Base-by-base conservation (phyloP, 2,888 invertebrate species). In the Cephonodes hylas region DNA sequence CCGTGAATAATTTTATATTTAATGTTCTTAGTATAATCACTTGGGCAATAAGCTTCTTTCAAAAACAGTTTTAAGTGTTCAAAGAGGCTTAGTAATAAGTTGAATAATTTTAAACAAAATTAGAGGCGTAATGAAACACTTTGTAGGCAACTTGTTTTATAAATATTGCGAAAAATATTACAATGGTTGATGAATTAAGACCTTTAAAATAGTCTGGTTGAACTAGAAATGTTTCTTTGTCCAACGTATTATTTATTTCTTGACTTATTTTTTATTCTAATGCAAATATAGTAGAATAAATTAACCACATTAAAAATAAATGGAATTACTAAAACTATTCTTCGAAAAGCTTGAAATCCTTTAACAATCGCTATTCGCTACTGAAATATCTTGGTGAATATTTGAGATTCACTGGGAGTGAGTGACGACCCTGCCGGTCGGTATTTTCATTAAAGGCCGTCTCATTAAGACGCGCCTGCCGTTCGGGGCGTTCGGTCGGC, bases 361-460 rank as follows among this genome's bases (percentile, higher is more conserved):
- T 2, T 13, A n/a, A 13, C 38, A 38, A 4, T 38, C 3, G 38
- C 4, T 13, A n/a, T 38, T 38, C n/a, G 13, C n/a, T 8, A 38
- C 38, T 38, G 1, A 38, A 38, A 38, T n/a, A 38, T 38, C n/a
- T 38, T 38, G 4, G 38, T 8, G 8, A 38, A 38, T 38, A n/a
- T n/a, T 38, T n/a, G 10, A n/a, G 8, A 38, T 38, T 38, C 34
- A 34, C 13, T 34, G 3, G 13, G 13, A 0, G 2, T 22, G n/a
- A 18, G 45, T 66, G 77, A 78, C 77, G 80, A 77, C 77, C 76
- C 78, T 77, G 79, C 48, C 15, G 15, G 27, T 27, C 76, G 84
- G 87, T 81, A 89, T 89, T 88, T 89, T 86, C 86, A 89, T 88
- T 91, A 89, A 86, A 89, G 88, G 84, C 86, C 85, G 86, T 86